Base-by-base conservation (phyloP, 2,888 invertebrate species). In the Diarsia rubi region DNA sequence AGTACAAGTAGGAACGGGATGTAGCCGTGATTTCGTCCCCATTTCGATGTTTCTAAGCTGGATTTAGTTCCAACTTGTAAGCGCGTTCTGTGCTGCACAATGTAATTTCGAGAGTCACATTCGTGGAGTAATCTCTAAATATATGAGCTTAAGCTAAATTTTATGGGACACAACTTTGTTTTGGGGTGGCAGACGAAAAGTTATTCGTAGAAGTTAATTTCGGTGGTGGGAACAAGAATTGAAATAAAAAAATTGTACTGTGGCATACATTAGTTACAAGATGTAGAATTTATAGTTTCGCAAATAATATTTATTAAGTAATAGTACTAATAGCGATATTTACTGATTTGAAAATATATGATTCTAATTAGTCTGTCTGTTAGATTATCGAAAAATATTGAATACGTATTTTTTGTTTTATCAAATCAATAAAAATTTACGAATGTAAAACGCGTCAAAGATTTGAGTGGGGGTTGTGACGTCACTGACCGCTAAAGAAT, bases 21-120 rank as follows among this genome's bases (percentile, higher is more conserved):
- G n/a, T n/a, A n/a, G n/a, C n/a, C n/a, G 37, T 62, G n/a, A 44
- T 75, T 74, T 57, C 14, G 24, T 12, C 8, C 24, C n/a, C 3
- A 31, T 44, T 62, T 65, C 37, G 2, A 54, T 14, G 49, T 5
- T 27, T 19, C 21, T 45, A 24, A 75, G 24, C 63, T 44, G 44
- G 24, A 49, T 63, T 73, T 62, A 44, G 49, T 75, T 73, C 47
- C 19, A 24, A 47, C 1, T 75, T 47, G 24, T 49, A 31, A 37
- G 2, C 14, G 19, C 44, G 12, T 52, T 64, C 54, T 24, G 21
- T 42, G 27, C 19, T 57, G n/a, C 45, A 54, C 45, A 47, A 66
- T 77, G 42, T 42, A 5, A 4, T n/a, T 21, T 47, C 8, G 8
- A 19, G 9, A 24, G 31, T 16, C 19, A 60, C 21, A 74, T 42